These are phyloP conservation scores for Acanthis flammea DNA, from an alignment of 2,797 vertebrate species.

Conservation along the genomic window DNA sequence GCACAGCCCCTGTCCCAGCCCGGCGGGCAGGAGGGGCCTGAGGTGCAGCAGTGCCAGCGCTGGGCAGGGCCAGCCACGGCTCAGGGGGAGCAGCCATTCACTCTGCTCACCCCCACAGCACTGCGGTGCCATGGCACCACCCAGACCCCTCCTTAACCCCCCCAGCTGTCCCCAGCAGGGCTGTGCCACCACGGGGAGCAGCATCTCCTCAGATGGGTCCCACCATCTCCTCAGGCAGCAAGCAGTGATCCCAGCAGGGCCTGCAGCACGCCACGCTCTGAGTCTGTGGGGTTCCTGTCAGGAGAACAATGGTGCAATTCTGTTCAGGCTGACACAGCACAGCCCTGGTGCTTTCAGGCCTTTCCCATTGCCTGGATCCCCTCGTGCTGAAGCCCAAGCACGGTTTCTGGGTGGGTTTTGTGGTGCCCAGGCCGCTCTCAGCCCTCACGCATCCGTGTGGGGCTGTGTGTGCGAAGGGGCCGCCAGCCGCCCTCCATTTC, in stretches of 20 bases:
- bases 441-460: fast-evolving
- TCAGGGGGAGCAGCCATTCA: fast-evolving
- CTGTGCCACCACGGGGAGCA: fast-evolving
- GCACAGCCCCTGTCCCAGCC: fast-evolving
- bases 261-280: neutral
- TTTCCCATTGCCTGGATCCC: neutral
- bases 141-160: neutral
- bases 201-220: neutral
- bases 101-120: neutral
- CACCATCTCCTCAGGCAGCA: slow-evolving; percentile 30
- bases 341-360: neutral
- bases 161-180: neutral
- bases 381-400: neutral
- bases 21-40: neutral
- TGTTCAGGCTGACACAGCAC: neutral
- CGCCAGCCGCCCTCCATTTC: neutral
- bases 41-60: neutral
- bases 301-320: neutral
- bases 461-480: neutral
- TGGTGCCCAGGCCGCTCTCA: neutral
- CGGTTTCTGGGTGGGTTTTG: neutral
- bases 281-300: neutral
- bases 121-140: fast-evolving
- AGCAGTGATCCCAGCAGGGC: neutral
- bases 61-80: neutral